Conservation (phyloP, 2,113 vertebrate species). For the Stegastes partitus region DNA sequence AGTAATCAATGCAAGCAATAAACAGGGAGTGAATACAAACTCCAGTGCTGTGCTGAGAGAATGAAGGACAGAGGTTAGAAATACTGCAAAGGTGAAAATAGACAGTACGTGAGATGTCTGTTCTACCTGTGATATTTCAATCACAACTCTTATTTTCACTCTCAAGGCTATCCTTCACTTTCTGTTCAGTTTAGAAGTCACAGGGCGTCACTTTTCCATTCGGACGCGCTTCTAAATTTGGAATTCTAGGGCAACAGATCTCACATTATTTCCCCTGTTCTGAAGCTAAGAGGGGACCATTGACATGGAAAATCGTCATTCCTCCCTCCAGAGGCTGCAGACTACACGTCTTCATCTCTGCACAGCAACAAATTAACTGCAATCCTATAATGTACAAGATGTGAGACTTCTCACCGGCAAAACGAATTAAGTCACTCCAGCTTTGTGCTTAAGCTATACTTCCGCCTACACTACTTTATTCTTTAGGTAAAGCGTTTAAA, state of each 20-base stretch:
- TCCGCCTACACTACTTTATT: not conserved
- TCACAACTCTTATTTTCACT: not conserved
- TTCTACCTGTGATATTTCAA: constrained; percentile 1
- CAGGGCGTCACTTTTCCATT: constrained; percentile 48
- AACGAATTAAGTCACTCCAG: constrained; percentile 4
- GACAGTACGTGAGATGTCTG: not conserved
- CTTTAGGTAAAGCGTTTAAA: not conserved
- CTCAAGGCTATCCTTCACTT: constrained; percentile 11
- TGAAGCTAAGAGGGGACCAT: constrained; percentile 51
- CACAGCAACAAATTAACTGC: constrained; percentile 16
- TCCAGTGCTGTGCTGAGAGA: too few relatives aligned
- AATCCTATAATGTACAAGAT: not conserved
- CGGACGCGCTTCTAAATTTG: constrained; percentile 55
- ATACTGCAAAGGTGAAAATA: not conserved
- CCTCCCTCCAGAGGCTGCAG: constrained; percentile 34
- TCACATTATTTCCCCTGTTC: constrained; percentile 61
- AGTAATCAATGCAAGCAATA: too few relatives aligned
- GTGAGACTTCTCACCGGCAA: not conserved
- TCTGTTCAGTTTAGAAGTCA: constrained; percentile 31
- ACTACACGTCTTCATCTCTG: constrained; percentile 27
- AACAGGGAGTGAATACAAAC: too few relatives aligned
- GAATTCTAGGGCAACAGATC: constrained; percentile 55
- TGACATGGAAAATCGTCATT: constrained; percentile 68
- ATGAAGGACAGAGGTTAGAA: not conserved
- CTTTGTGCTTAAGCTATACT: not conserved